A percentile compares a stretch with the other conserved stretches of the same genome.
Evolutionary conservation across 2,113 vertebrate species (phyloP).

Genomic region (Forbesichthys papilliferus): DNA sequence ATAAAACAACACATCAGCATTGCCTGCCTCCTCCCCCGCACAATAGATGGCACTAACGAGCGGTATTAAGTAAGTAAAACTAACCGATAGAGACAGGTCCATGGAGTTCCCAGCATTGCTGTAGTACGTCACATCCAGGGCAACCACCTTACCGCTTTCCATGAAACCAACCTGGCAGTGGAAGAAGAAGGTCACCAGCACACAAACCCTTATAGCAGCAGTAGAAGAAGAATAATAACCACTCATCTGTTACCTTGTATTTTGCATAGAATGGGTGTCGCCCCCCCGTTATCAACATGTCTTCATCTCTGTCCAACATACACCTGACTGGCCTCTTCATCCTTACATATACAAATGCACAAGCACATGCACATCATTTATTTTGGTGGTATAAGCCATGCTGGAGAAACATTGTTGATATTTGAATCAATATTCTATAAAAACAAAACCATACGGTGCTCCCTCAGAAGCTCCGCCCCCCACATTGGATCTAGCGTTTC

Average conservation of each 20-base stretch:
- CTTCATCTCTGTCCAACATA: constrained; percentile 93
- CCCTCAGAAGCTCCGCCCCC: too few species aligned
- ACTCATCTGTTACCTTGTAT: constrained; percentile 83
- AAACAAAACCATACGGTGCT: too few species aligned
- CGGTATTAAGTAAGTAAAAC: constrained; percentile 43
- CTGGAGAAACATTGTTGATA: too few species aligned
- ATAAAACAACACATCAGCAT: too few species aligned
- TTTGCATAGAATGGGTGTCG: constrained; percentile 89
- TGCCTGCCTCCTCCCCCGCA: background rate
- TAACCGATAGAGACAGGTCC: constrained; percentile 88
- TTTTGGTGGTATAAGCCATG: background rate
- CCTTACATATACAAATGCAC: constrained; percentile 61
- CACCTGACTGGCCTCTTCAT: constrained; percentile 85
- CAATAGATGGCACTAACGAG: too few species aligned
- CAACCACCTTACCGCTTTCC: constrained; percentile 84
- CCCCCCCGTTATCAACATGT: constrained; percentile 93
- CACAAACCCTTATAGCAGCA: background rate
- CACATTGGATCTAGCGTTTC: too few species aligned
- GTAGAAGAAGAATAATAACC: too few species aligned
- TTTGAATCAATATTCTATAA: too few species aligned
- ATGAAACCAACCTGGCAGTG: constrained; percentile 86
- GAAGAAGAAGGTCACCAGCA: background rate
- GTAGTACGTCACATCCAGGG: constrained; percentile 86
- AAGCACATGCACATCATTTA: background rate
- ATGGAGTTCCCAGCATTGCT: constrained; percentile 85